phyloP scores from a whole-genome alignment of 2,113 vertebrate genomes.

The Reinhardtius hippoglossoides region DNA sequence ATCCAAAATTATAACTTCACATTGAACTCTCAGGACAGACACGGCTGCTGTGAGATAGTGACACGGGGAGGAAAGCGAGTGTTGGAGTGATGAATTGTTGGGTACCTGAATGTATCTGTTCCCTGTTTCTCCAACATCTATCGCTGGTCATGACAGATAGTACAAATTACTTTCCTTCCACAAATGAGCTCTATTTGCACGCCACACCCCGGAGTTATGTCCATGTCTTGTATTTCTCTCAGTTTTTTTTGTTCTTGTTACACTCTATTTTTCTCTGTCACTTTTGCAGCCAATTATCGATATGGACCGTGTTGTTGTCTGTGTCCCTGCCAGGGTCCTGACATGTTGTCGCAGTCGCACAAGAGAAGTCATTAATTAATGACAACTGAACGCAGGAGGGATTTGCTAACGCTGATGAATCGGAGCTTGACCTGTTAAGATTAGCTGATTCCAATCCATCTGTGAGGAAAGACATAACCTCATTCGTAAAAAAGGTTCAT shows the following conservation, averaged over 20 bases:
- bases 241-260: slow-evolving; percentile 37
- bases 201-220: slow-evolving; percentile 69
- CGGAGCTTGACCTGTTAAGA: slow-evolving; percentile 17
- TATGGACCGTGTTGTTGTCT: slow-evolving; percentile 55
- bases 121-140: slow-evolving; percentile 66
- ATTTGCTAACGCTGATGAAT: slow-evolving; percentile 32
- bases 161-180: slow-evolving; percentile 75
- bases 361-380: slow-evolving; percentile 63
- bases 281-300: slow-evolving; percentile 78
- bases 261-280: slow-evolving; percentile 68
- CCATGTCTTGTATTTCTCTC: slow-evolving; percentile 55
- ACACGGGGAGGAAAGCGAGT: slow-evolving; percentile 33
- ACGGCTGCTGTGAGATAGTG: slow-evolving; percentile 30
- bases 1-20: not conserved
- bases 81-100: slow-evolving; percentile 71
- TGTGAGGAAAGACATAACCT: slow-evolving; percentile 20
- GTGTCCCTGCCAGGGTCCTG: slow-evolving; percentile 55
- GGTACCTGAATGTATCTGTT: slow-evolving; percentile 56
- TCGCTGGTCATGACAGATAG: slow-evolving; percentile 70
- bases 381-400: slow-evolving; percentile 30
- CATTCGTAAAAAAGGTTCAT: slow-evolving; percentile 31
- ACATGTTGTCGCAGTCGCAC: slow-evolving; percentile 47
- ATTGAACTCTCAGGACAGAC: slow-evolving; percentile 32
- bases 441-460: slow-evolving; percentile 37
- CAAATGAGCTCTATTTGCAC: slow-evolving; percentile 76